Percentiles rank a stretch among this genome's conserved stretches.
These are phyloP conservation scores for Paralichthys olivaceus DNA, from an alignment of 2,113 vertebrate genomes.

Conservation along the genomic window DNA sequence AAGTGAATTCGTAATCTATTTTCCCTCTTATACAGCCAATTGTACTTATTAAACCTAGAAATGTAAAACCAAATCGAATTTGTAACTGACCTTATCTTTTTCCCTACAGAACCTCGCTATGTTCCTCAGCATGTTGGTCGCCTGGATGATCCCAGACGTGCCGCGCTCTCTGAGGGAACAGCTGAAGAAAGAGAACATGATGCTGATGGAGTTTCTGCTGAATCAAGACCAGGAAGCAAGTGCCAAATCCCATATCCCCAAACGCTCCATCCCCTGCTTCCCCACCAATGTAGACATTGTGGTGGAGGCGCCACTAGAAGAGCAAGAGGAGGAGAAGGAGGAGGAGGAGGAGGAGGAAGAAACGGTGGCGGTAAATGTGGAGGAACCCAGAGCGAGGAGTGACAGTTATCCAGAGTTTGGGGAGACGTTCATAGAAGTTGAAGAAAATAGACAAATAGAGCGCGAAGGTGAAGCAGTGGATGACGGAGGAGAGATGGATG, in stretches of 20 bases:
- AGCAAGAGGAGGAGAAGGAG: slow-evolving; percentile 47
- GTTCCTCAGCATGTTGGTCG: slow-evolving; percentile 95
- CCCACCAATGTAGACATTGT: slow-evolving; percentile 63
- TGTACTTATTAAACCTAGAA: too few relatives aligned
- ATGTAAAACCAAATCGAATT: too few relatives aligned
- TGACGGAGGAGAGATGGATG: neutral
- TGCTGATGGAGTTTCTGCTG: slow-evolving; percentile 92
- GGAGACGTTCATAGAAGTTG: slow-evolving; percentile 21
- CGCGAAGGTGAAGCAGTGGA: neutral
- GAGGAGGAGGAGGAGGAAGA: slow-evolving; percentile 31
- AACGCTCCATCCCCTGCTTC: slow-evolving; percentile 12
- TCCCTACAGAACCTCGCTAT: slow-evolving; percentile 92
- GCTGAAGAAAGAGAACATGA: slow-evolving; percentile 91
- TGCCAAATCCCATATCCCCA: slow-evolving; percentile 40
- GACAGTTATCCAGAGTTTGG: slow-evolving; percentile 53
- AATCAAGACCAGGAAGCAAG: slow-evolving; percentile 89
- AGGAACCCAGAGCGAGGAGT: neutral
- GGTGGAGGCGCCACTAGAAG: slow-evolving; percentile 61
- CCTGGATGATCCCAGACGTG: slow-evolving; percentile 97
- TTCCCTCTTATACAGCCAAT: too few relatives aligned
- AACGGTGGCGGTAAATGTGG: slow-evolving; percentile 29
- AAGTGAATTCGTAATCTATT: too few relatives aligned
- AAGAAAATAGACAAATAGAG: slow-evolving; percentile 13
- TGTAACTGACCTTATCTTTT: neutral
- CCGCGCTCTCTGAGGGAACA: slow-evolving; percentile 94